Percentiles rank a stretch among this genome's conserved stretches.
phyloP scores from a whole-genome alignment of 1,140 invertebrate genomes.

The Brachionus sp. region DNA sequence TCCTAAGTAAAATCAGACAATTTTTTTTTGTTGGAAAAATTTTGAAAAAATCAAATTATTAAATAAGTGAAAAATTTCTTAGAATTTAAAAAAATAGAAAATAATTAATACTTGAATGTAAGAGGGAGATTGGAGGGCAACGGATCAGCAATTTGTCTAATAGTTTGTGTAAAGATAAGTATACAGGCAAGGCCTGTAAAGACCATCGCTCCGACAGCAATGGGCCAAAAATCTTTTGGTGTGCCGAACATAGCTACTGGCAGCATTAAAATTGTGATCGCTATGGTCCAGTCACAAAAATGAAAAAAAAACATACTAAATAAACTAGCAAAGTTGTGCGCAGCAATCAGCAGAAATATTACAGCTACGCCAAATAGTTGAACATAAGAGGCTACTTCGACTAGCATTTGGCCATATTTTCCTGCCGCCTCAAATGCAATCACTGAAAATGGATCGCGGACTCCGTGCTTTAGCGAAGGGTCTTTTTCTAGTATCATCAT shows the following conservation, averaged over 20 bases:
- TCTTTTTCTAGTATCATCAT: conserved; percentile 68
- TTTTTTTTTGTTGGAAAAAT: background rate
- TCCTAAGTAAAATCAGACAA: background rate
- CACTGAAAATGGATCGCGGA: conserved; percentile 67
- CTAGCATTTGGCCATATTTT: conserved; percentile 57
- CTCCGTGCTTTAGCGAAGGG: conserved; percentile 63
- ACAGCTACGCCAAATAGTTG: conserved; percentile 39
- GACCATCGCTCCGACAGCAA: conserved; percentile 53
- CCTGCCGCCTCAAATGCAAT: conserved; percentile 67
- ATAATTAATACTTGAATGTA: conserved; percentile 45
- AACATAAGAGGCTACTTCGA: background rate
- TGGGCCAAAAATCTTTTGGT: conserved; percentile 58
- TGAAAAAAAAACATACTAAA: conserved; percentile 28
- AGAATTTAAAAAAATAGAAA: background rate
- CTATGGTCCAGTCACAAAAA: conserved; percentile 65
- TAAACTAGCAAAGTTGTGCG: conserved; percentile 33
- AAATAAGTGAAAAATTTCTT: background rate
- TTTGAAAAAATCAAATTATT: background rate
- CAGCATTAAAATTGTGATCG: conserved; percentile 64
- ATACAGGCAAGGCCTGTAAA: conserved; percentile 53
- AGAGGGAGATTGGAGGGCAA: conserved; percentile 40
- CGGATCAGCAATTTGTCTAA: conserved; percentile 26
- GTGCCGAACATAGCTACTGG: conserved; percentile 69
- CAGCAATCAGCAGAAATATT: conserved; percentile 32
- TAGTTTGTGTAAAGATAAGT: conserved; percentile 49